A percentile compares a stretch with the other conserved stretches of the same genome.
Conservation (phyloP, 2,797 vertebrate species). For the Gallirallus australis region DNA sequence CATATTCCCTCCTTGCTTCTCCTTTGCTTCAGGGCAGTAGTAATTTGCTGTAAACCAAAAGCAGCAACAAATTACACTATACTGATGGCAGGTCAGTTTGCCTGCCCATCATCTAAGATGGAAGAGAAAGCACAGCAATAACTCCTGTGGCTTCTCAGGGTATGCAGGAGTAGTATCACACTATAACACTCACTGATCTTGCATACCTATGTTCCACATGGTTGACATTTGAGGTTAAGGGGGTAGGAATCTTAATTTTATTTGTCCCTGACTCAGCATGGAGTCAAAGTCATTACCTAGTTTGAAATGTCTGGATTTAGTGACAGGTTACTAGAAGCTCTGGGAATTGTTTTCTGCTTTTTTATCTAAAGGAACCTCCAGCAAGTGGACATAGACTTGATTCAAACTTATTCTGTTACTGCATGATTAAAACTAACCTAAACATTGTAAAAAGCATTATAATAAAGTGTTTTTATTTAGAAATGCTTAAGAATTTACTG, state of each 20-base stretch:
- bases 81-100: conserved; percentile 27
- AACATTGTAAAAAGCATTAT: background rate
- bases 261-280: conserved; percentile 58
- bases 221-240: conserved; percentile 32
- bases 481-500: background rate
- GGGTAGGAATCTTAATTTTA: conserved; percentile 50
- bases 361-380: background rate
- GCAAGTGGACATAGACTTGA: background rate
- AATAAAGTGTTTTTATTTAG: background rate
- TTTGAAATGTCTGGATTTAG: background rate
- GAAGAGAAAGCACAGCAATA: conserved; percentile 29
- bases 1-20: background rate
- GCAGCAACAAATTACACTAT: conserved; percentile 28
- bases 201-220: background rate
- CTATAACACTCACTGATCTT: conserved; percentile 13
- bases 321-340: conserved; percentile 2
- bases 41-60: conserved; percentile 41
- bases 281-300: conserved; percentile 49
- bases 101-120: conserved; percentile 15
- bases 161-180: background rate
- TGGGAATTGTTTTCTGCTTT: conserved; percentile 8
- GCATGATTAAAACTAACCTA: conserved; percentile 1
- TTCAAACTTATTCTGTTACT: background rate
- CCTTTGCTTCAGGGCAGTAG: conserved; percentile 7
- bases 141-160: conserved; percentile 14